phyloP scores from a whole-genome alignment of 1,140 invertebrate genomes.

The Homalodisca vitripennis region DNA sequence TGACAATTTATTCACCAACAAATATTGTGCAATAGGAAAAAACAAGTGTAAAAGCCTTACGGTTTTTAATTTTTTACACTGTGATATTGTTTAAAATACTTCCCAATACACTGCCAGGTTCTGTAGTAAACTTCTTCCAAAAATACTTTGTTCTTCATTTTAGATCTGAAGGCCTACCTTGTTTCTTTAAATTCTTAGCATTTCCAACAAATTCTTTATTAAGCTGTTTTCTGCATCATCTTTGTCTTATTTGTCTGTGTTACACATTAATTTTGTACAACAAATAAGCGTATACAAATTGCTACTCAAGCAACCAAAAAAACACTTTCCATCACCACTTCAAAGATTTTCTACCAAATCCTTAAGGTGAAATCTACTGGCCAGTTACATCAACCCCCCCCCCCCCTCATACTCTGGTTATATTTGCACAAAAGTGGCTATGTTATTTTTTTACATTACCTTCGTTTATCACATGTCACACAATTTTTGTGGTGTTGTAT shows the following conservation, averaged over 20 bases:
- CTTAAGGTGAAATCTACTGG: conserved; percentile 18
- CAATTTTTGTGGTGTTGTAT: background rate
- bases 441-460: background rate
- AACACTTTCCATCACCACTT: conserved; percentile 33
- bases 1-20: too few species aligned
- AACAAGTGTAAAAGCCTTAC: background rate
- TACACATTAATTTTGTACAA: background rate
- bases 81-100: conserved; percentile 25
- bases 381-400: conserved; percentile 12
- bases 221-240: conserved; percentile 20
- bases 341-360: conserved; percentile 8
- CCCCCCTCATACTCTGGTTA: conserved; percentile 11
- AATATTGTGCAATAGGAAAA: too few species aligned
- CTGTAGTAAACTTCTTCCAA: conserved; percentile 14
- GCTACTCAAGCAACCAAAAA: conserved; percentile 23
- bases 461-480: background rate
- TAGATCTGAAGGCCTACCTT: background rate
- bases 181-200: conserved; percentile 1
- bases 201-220: conserved; percentile 13
- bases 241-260: background rate
- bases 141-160: conserved; percentile 5
- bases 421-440: conserved; percentile 24
- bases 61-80: conserved; percentile 17
- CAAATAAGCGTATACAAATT: conserved; percentile 16
- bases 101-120: conserved; percentile 18